A percentile compares a stretch with the other conserved stretches of the same genome.
phyloP scores from a whole-genome alignment of 2,113 vertebrate species.

The Notiomystis cincta region DNA sequence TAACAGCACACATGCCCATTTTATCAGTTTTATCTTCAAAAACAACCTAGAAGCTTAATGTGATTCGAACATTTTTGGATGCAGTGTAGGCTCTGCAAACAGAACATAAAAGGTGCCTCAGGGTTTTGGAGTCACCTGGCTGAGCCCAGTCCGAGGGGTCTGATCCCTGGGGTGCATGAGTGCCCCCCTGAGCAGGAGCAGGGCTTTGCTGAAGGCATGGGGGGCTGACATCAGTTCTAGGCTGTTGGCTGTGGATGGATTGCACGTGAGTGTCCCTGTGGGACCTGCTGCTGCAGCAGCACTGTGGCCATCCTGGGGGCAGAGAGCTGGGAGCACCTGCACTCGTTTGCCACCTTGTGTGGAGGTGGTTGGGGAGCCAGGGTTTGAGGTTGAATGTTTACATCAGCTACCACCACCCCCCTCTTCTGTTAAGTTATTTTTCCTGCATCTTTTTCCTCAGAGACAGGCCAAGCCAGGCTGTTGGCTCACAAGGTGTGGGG shows the following conservation, averaged over 20 bases:
- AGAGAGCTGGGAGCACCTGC: neutral
- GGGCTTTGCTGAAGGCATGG: neutral
- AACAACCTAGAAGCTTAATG: neutral
- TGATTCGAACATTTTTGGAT: neutral
- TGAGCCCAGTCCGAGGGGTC: neutral
- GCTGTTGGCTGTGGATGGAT: fast-evolving
- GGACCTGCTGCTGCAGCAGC: neutral
- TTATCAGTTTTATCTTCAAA: neutral
- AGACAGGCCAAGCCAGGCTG: neutral
- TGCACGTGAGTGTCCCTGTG: neutral
- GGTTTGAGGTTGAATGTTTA: neutral
- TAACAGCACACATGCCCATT: neutral
- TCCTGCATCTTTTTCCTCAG: neutral
- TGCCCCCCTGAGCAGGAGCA: neutral
- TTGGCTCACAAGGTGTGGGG: neutral
- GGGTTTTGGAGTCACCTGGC: neutral
- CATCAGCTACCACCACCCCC: neutral
- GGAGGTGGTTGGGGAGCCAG: neutral
- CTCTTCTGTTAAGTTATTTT: neutral
- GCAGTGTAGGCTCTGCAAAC: neutral
- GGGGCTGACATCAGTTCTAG: neutral
- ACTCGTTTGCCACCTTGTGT: fast-evolving
- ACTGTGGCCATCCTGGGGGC: neutral
- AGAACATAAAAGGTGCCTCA: neutral
- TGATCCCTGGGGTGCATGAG: neutral